Percentiles rank a stretch among this genome's conserved stretches.
phyloP scores from a whole-genome alignment of 1,140 invertebrate genomes.

The Antheraea mylitta region DNA sequence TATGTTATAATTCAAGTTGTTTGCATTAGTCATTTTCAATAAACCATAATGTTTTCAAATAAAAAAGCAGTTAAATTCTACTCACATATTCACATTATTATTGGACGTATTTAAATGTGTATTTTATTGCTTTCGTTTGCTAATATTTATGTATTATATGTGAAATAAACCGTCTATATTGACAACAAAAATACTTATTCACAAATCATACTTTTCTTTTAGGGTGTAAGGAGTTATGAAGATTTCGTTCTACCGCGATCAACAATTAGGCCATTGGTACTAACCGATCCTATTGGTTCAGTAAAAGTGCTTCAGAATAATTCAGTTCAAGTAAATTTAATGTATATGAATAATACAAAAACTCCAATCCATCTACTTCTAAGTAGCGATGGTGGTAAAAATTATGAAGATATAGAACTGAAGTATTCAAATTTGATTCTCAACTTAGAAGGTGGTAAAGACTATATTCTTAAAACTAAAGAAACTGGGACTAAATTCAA shows the following conservation, averaged over 20 bases:
- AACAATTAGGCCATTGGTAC: slow-evolving; percentile 50
- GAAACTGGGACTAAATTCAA: slow-evolving; percentile 73
- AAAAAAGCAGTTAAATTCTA: too few relatives aligned
- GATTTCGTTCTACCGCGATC: slow-evolving; percentile 29
- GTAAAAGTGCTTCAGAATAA: slow-evolving; percentile 71
- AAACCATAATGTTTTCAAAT: too few relatives aligned
- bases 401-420: slow-evolving; percentile 62
- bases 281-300: slow-evolving; percentile 68
- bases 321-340: slow-evolving; percentile 68
- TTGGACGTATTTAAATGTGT: too few relatives aligned
- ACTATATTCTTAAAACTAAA: slow-evolving; percentile 72
- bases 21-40: too few relatives aligned
- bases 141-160: background rate
- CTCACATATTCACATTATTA: too few relatives aligned
- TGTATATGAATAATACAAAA: slow-evolving; percentile 56
- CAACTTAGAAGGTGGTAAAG: slow-evolving; percentile 64
- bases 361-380: slow-evolving; percentile 67
- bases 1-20: too few relatives aligned
- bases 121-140: too few relatives aligned
- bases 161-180: background rate
- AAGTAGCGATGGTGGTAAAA: slow-evolving; percentile 63
- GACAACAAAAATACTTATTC: background rate
- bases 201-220: background rate
- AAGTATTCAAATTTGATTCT: slow-evolving; percentile 62
- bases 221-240: slow-evolving; percentile 25